These are phyloP conservation scores for Xestia rhomboidea DNA, from an alignment of 2,888 invertebrate genomes.

Conservation along the genomic window DNA sequence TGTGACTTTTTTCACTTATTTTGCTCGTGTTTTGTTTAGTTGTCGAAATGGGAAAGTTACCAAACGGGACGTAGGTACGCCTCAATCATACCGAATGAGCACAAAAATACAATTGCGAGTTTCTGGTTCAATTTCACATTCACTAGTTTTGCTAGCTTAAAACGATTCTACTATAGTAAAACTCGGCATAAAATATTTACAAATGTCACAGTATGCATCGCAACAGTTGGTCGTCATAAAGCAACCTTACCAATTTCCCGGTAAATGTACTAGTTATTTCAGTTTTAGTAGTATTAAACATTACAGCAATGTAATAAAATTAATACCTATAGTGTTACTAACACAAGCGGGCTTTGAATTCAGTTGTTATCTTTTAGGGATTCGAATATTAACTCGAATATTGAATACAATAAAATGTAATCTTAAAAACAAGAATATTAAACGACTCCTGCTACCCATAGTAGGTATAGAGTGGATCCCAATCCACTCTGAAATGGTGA, in stretches of 20 bases:
- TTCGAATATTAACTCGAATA: too few species aligned
- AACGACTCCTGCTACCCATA: neutral
- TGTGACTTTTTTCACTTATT: too few species aligned
- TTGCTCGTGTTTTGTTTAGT: too few species aligned
- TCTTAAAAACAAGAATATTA: too few species aligned
- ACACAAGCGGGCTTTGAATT: neutral
- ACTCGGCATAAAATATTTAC: conserved; percentile 5
- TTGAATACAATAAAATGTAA: too few species aligned
- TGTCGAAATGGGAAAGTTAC: too few species aligned
- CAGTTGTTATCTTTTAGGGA: neutral
- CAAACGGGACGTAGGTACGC: too few species aligned
- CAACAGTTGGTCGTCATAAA: neutral
- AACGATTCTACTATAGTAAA: neutral
- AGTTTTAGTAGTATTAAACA: neutral
- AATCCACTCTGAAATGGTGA: neutral
- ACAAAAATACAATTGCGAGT: neutral
- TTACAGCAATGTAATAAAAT: conserved; percentile 4
- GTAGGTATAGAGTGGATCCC: too few species aligned
- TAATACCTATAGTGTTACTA: neutral
- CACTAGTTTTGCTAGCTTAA: neutral
- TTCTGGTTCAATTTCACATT: neutral
- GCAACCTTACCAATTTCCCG: conserved; percentile 3
- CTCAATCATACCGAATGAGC: too few species aligned
- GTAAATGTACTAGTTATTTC: neutral
- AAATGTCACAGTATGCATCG: neutral